phyloP scores from a whole-genome alignment of 2,888 invertebrate genomes.

The Orgyia antiqua region DNA sequence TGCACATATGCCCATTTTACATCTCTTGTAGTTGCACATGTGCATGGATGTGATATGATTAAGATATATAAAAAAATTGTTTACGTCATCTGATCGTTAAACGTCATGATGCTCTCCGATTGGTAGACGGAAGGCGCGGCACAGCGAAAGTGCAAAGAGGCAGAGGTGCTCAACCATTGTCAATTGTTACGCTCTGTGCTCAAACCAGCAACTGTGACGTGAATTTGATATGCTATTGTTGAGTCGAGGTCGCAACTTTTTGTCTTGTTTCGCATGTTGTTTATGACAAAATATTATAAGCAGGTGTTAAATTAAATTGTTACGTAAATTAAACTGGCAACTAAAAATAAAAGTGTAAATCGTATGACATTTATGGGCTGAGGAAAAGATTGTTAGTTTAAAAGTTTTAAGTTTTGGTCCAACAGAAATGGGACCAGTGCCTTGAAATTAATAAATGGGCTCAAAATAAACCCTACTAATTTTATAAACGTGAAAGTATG shows the following conservation, averaged over 20 bases:
- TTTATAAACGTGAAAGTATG: too few relatives aligned
- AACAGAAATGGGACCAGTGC: neutral
- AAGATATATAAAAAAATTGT: constrained; percentile 26
- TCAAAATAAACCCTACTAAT: too few relatives aligned
- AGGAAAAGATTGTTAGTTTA: too few relatives aligned
- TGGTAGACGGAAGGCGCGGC: constrained; percentile 24
- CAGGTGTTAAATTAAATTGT: constrained; percentile 8
- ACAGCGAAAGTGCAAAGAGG: constrained; percentile 35
- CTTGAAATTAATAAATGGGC: neutral
- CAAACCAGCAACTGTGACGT: constrained; percentile 44
- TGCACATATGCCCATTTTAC: too few relatives aligned
- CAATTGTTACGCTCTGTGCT: constrained; percentile 35
- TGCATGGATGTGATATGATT: too few relatives aligned
- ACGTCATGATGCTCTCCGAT: constrained; percentile 28
- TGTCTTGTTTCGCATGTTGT: constrained; percentile 15
- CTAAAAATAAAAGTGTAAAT: too few relatives aligned
- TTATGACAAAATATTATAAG: constrained; percentile 18
- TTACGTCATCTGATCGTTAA: constrained; percentile 27
- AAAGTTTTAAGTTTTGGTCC: too few relatives aligned
- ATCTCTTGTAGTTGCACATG: too few relatives aligned
- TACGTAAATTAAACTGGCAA: neutral
- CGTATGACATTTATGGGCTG: too few relatives aligned
- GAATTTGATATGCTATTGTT: constrained; percentile 56
- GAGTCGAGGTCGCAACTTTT: constrained; percentile 33
- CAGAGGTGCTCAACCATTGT: constrained; percentile 47